Conservation (phyloP, 2,797 vertebrate species). For the Poliocrania exsul region DNA sequence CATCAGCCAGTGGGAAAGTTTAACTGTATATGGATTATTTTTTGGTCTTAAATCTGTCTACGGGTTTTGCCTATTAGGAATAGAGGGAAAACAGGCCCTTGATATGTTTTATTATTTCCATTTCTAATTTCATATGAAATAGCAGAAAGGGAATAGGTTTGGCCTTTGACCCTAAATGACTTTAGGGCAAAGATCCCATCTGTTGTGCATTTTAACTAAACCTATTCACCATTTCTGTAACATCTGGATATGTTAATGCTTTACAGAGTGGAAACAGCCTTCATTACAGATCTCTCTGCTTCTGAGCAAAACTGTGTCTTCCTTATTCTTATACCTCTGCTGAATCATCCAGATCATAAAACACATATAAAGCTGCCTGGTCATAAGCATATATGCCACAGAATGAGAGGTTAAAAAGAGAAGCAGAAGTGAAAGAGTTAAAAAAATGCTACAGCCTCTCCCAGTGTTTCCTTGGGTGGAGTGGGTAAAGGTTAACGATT, state of each 20-base stretch:
- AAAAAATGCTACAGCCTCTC: constrained; percentile 32
- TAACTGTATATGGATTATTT: neutral
- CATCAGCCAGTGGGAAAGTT: constrained; percentile 1
- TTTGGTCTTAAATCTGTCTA: neutral
- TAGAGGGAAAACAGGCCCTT: neutral
- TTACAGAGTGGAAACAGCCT: constrained; percentile 3
- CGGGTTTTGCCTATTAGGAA: neutral
- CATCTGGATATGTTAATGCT: neutral
- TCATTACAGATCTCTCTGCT: neutral
- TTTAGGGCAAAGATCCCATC: constrained; percentile 52
- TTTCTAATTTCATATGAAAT: constrained; percentile 10
- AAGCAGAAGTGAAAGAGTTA: constrained; percentile 12
- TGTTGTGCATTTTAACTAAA: constrained; percentile 38
- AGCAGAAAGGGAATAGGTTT: constrained; percentile 5
- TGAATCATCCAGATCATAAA: neutral
- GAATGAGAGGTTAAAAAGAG: neutral
- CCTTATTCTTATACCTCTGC: neutral
- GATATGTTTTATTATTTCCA: constrained; percentile 26
- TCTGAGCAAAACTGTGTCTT: neutral
- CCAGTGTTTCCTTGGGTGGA: constrained; percentile 51
- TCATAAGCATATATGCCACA: neutral
- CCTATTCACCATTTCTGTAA: constrained; percentile 23
- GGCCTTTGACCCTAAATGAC: constrained; percentile 29
- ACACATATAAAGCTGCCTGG: neutral
- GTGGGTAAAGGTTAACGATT: constrained; percentile 67